phyloP scores from a whole-genome alignment of 1,140 invertebrate species.

The Muscidifurax raptorellus region DNA sequence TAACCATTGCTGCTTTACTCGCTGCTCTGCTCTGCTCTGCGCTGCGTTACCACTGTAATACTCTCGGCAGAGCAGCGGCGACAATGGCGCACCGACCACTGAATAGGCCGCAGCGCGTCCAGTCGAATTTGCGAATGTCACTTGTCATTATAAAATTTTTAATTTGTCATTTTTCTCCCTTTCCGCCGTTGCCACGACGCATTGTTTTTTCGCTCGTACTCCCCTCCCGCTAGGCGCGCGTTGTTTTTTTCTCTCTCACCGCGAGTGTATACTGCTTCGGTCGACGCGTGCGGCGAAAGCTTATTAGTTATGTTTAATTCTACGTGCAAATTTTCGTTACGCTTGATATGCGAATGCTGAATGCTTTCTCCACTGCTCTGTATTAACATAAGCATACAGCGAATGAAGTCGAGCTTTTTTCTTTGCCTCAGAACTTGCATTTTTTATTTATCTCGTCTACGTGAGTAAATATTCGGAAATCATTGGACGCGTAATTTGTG shows the following conservation, averaged over 20 bases:
- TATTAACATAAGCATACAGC: background rate
- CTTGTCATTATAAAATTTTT: conserved; percentile 69
- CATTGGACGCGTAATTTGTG: too few species aligned
- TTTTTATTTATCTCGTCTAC: background rate
- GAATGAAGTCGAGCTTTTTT: background rate
- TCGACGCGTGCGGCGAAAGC: conserved; percentile 15
- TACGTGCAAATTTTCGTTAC: conserved; percentile 20
- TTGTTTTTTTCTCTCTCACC: conserved; percentile 9
- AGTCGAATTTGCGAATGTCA: conserved; percentile 67
- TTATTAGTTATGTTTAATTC: conserved; percentile 49
- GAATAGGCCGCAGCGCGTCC: conserved; percentile 29
- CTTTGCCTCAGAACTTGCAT: background rate
- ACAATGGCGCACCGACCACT: conserved; percentile 24
- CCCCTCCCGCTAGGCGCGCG: background rate
- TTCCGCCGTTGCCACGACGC: conserved; percentile 6
- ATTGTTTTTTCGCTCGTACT: background rate
- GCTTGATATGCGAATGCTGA: conserved; percentile 25
- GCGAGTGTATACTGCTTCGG: background rate
- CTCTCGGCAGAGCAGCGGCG: background rate
- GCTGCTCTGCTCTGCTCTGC: background rate
- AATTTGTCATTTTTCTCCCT: conserved; percentile 61
- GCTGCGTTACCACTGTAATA: background rate
- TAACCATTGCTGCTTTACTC: conserved; percentile 64
- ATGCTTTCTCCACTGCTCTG: background rate
- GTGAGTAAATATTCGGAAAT: too few species aligned